Evolutionary conservation across 2,113 vertebrate genomes (phyloP).

Genomic region (Podocnemis expansa): DNA sequence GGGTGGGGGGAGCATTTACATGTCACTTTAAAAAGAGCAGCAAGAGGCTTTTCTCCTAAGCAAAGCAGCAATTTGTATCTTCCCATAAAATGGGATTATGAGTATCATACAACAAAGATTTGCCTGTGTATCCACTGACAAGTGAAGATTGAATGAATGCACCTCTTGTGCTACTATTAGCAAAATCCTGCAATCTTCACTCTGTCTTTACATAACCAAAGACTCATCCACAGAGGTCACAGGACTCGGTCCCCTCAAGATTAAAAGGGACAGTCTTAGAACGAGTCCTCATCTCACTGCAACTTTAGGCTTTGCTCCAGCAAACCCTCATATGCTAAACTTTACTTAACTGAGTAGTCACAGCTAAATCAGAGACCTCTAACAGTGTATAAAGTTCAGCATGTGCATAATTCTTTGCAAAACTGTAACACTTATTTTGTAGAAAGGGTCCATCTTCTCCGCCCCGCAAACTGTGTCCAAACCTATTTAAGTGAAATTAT

Average conservation of each 20-base stretch:
- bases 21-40: slow-evolving; percentile 10
- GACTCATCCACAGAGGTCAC: slow-evolving; percentile 12
- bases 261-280: slow-evolving; percentile 29
- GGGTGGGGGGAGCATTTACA: too few species aligned
- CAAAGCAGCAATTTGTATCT: slow-evolving; percentile 29
- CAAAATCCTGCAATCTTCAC: slow-evolving; percentile 36
- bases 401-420: background rate
- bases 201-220: slow-evolving; percentile 29
- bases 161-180: slow-evolving; percentile 47
- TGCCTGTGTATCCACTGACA: slow-evolving; percentile 54
- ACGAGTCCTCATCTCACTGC: background rate
- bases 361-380: background rate
- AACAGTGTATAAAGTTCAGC: background rate
- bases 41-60: slow-evolving; percentile 19
- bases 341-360: background rate
- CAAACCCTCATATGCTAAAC: background rate
- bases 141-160: slow-evolving; percentile 49
- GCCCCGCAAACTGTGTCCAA: background rate
- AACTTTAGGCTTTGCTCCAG: background rate
- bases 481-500: background rate
- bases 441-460: background rate
- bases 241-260: background rate
- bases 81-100: background rate
- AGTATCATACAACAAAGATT: slow-evolving; percentile 49
- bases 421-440: background rate